These are phyloP conservation scores for Arremon aurantiirostris DNA, from an alignment of 2,797 vertebrate genomes.

Conservation along the genomic window DNA sequence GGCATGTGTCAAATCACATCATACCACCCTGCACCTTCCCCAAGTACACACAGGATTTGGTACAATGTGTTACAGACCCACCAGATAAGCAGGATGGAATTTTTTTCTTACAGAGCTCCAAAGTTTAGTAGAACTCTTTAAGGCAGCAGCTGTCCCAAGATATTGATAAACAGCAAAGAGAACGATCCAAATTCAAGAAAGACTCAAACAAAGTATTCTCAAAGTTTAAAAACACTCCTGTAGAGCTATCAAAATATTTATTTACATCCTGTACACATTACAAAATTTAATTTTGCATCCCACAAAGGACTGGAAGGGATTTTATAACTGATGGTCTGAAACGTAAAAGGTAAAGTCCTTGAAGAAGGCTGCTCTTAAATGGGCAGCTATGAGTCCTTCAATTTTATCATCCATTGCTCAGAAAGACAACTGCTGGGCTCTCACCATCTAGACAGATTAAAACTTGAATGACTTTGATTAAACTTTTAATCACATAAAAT, in stretches of 20 bases:
- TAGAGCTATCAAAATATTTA: constrained; percentile 31
- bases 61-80: background rate
- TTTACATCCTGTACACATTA: background rate
- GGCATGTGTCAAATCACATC: background rate
- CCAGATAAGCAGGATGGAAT: background rate
- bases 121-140: background rate
- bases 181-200: background rate
- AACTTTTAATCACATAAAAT: background rate
- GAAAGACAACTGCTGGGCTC: background rate
- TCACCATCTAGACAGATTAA: background rate
- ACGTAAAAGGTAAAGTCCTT: background rate
- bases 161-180: background rate
- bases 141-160: background rate
- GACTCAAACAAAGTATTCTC: background rate
- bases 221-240: background rate
- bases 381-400: background rate
- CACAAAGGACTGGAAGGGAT: background rate
- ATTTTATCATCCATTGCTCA: background rate
- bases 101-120: background rate
- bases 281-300: background rate
- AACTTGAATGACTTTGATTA: background rate
- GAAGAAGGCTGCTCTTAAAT: background rate
- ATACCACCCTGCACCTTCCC: background rate
- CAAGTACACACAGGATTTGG: background rate
- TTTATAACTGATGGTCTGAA: background rate